Conservation (phyloP, 2,113 vertebrate species). For the Gymnogyps californianus region DNA sequence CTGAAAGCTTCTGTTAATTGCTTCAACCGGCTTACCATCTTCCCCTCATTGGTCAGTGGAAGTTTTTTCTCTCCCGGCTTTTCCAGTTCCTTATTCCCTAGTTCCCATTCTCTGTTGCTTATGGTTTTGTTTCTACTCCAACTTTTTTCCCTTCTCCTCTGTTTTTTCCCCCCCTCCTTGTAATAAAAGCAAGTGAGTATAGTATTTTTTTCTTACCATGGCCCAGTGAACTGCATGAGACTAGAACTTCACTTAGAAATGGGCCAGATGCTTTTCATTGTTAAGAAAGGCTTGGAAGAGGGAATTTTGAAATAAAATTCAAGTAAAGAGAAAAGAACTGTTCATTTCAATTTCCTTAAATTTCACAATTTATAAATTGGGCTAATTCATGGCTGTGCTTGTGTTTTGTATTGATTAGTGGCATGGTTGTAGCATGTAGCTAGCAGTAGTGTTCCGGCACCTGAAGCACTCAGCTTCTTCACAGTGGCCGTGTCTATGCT, state of each 20-base stretch:
- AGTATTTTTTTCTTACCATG: not conserved
- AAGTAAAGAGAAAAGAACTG: not conserved
- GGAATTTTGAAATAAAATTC: not conserved
- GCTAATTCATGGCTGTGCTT: not conserved
- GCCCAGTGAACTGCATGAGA: not conserved
- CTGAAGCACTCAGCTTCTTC: not conserved
- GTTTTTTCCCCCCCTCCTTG: not conserved
- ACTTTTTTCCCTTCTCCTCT: not conserved
- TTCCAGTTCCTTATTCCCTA: not conserved
- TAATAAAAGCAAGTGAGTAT: not conserved
- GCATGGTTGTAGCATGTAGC: not conserved
- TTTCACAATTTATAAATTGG: not conserved
- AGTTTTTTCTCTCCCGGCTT: not conserved
- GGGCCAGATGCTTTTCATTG: not conserved
- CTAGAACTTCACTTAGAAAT: not conserved
- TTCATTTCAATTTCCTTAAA: not conserved
- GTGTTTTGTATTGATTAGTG: not conserved
- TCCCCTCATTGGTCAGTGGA: not conserved
- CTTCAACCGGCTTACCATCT: not conserved
- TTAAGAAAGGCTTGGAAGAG: not conserved
- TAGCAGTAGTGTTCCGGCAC: not conserved
- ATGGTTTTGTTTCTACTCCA: not conserved
- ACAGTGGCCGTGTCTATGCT: not conserved
- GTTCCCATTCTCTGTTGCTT: not conserved
- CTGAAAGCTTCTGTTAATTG: conserved; percentile 3